phyloP scores from a whole-genome alignment of 1,140 invertebrate species.

The Antheraea mylitta region DNA sequence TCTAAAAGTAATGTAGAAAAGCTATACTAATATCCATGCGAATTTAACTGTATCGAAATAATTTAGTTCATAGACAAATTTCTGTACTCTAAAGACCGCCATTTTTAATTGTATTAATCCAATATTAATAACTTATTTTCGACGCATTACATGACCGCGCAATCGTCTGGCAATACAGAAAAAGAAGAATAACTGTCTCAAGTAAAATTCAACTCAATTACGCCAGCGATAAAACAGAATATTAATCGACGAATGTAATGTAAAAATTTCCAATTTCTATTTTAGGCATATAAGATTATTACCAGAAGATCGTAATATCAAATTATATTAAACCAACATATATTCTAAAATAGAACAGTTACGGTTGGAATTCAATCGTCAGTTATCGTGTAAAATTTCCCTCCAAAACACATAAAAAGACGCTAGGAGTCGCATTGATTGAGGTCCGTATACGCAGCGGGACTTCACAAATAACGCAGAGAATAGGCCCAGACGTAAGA shows the following conservation, averaged over 20 bases:
- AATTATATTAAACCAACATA: neutral
- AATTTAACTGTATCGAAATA: no score
- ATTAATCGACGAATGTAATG: no score
- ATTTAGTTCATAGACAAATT: neutral
- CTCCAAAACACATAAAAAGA: neutral
- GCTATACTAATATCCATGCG: no score
- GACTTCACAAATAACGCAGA: neutral
- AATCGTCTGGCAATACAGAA: conserved; percentile 2
- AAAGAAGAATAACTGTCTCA: neutral
- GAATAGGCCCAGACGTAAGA: neutral
- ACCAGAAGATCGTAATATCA: neutral
- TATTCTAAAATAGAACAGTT: neutral
- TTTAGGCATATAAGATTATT: neutral
- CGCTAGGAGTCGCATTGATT: conserved; percentile 7
- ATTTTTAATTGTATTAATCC: conserved; percentile 20
- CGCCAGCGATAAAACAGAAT: no score
- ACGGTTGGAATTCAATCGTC: neutral
- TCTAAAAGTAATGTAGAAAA: no score
- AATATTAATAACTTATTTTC: conserved; percentile 13
- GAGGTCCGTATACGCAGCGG: neutral
- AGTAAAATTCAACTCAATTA: neutral
- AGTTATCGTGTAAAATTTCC: neutral
- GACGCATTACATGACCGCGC: neutral
- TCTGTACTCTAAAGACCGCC: conserved; percentile 6
- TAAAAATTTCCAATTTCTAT: conserved; percentile 15